Evolutionary conservation across 1,140 invertebrate genomes (phyloP).

Genomic region (Stenopsyche tienmushanensis): DNA sequence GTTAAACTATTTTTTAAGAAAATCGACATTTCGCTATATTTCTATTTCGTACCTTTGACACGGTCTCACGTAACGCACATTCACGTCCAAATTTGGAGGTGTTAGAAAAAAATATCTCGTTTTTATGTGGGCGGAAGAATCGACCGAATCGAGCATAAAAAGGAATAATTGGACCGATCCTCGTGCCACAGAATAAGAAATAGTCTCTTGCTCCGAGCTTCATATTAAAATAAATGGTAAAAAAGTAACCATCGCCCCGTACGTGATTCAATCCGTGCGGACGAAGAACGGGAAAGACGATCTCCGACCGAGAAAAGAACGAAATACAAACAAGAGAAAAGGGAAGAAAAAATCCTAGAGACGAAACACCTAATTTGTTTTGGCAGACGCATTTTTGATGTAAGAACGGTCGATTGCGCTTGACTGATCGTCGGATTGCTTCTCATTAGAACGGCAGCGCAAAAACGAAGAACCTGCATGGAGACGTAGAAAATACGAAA

Average conservation of each 20-base stretch:
- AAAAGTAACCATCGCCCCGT: constrained; percentile 18
- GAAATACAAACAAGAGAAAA: neutral
- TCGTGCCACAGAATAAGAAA: constrained; percentile 22
- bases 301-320: neutral
- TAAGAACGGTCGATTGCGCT: constrained; percentile 3
- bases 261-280: constrained; percentile 27
- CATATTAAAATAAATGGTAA: constrained; percentile 24
- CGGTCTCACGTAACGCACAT: constrained; percentile 1
- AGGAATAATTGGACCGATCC: constrained; percentile 25
- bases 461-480: neutral
- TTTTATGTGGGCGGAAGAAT: neutral
- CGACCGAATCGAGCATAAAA: constrained; percentile 21
- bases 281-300: neutral
- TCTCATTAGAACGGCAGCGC: neutral
- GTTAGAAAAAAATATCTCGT: neutral
- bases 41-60: too few relatives aligned
- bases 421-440: neutral
- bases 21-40: too few relatives aligned
- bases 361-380: constrained; percentile 16
- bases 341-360: constrained; percentile 1
- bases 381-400: constrained; percentile 21
- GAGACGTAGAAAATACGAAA: too few relatives aligned
- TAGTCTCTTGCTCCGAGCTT: neutral
- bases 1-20: too few relatives aligned
- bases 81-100: neutral